Evolutionary conservation across 2,113 vertebrate species (phyloP).

Genomic region (Arizona elegans): DNA sequence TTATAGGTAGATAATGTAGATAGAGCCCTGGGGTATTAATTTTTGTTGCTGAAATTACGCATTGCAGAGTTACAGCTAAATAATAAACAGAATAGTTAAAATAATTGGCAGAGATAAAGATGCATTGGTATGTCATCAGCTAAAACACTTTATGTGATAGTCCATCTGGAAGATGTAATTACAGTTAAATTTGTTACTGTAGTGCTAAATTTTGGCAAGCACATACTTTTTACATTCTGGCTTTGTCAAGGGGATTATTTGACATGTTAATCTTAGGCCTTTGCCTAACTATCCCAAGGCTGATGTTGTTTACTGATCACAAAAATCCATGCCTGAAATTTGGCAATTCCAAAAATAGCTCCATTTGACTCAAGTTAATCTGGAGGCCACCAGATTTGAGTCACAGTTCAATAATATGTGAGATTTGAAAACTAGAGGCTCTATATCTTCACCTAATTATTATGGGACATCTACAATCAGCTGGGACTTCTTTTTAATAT

Average conservation of each 20-base stretch:
- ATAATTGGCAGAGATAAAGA: conserved; percentile 55
- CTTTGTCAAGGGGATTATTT: conserved; percentile 31
- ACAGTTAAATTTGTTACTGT: conserved; percentile 51
- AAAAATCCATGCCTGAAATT: background rate
- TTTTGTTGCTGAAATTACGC: conserved; percentile 56
- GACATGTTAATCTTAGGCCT: conserved; percentile 46
- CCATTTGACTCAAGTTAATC: background rate
- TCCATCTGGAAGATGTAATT: conserved; percentile 54
- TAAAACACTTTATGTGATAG: conserved; percentile 50
- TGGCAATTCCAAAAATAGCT: background rate
- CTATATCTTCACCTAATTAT: background rate
- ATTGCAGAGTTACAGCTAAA: conserved; percentile 64
- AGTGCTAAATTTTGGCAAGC: conserved; percentile 56
- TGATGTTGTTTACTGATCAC: background rate
- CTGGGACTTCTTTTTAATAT: background rate
- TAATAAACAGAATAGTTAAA: conserved; percentile 56
- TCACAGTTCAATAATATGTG: background rate
- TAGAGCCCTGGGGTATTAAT: conserved; percentile 50
- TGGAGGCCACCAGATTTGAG: background rate
- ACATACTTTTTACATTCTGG: conserved; percentile 52
- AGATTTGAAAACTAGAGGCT: background rate
- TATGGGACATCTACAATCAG: background rate
- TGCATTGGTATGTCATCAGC: conserved; percentile 57
- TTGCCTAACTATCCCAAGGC: background rate
- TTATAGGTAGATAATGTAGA: conserved; percentile 50